These are phyloP conservation scores for Elgaria multicarinata DNA, from an alignment of 2,113 vertebrate genomes.

Conservation along the genomic window DNA sequence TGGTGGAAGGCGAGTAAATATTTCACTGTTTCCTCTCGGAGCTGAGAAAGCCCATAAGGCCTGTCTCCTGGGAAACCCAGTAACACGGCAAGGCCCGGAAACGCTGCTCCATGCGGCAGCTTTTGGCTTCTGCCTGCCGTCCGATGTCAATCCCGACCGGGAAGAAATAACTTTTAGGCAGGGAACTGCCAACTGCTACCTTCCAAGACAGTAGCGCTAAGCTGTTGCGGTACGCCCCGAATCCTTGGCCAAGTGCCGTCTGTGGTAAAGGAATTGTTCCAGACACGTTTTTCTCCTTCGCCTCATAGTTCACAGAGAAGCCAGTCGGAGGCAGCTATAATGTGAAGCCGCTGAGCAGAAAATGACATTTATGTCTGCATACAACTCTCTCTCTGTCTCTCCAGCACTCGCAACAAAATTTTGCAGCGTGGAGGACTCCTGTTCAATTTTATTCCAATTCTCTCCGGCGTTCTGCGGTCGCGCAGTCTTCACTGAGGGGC, in stretches of 20 bases:
- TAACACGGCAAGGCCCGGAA: not conserved
- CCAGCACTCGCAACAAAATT: not conserved
- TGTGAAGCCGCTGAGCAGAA: not conserved
- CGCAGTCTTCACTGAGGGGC: too few relatives aligned
- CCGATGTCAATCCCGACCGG: constrained; percentile 48
- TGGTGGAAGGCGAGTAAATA: not conserved
- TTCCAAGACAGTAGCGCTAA: constrained; percentile 17
- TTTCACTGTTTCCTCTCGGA: constrained; percentile 14
- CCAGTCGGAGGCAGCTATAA: not conserved
- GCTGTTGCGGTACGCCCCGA: not conserved
- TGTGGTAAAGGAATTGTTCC: not conserved
- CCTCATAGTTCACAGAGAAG: not conserved
- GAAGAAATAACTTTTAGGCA: constrained; percentile 45
- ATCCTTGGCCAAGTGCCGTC: not conserved
- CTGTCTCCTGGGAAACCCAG: constrained; percentile 57
- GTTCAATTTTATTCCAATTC: too few relatives aligned
- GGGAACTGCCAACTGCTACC: constrained; percentile 34
- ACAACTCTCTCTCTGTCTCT: too few relatives aligned
- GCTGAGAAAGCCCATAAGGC: constrained; percentile 45
- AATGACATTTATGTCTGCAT: not conserved
- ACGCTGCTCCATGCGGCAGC: constrained; percentile 54
- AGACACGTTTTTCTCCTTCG: not conserved
- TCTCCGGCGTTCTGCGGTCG: too few relatives aligned
- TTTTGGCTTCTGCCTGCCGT: constrained; percentile 27
- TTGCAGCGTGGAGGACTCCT: not conserved